A percentile compares a stretch with the other conserved stretches of the same genome.
These are phyloP conservation scores for Onthophagus taurus DNA, from an alignment of 1,140 invertebrate genomes.

Conservation along the genomic window DNA sequence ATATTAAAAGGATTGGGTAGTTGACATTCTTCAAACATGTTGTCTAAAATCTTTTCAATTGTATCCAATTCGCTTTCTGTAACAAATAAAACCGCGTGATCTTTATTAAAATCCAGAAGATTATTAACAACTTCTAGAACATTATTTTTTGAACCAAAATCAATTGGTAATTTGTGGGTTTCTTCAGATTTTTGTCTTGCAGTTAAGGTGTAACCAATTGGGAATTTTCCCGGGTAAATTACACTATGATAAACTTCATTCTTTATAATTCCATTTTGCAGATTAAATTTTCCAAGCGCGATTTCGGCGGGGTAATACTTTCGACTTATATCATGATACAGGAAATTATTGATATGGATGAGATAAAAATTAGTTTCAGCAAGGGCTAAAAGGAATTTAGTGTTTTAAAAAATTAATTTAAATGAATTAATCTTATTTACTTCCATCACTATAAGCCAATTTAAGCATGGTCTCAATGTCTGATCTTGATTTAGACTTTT, in stretches of 20 bases:
- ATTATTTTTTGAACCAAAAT: conserved; percentile 26
- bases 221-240: conserved; percentile 43
- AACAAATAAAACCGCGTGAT: no score
- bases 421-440: neutral
- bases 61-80: conserved; percentile 35
- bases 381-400: conserved; percentile 4
- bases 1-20: conserved; percentile 38
- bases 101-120: no score
- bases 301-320: conserved; percentile 12
- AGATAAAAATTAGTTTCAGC: conserved; percentile 9
- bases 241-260: conserved; percentile 40
- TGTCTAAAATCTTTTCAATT: conserved; percentile 36
- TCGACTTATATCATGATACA: conserved; percentile 1
- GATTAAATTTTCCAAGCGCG: conserved; percentile 34
- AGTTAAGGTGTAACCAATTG: conserved; percentile 42
- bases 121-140: conserved; percentile 37
- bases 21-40: conserved; percentile 30
- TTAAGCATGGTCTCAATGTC: conserved; percentile 6
- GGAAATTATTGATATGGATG: conserved; percentile 11
- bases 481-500: neutral
- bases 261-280: conserved; percentile 42
- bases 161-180: conserved; percentile 41
- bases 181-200: conserved; percentile 39
- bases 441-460: neutral
- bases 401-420: neutral